Percentiles rank a stretch among this genome's conserved stretches.
phyloP scores from a whole-genome alignment of 2,888 invertebrate species.

The Prosopocoilus inquinatus region DNA sequence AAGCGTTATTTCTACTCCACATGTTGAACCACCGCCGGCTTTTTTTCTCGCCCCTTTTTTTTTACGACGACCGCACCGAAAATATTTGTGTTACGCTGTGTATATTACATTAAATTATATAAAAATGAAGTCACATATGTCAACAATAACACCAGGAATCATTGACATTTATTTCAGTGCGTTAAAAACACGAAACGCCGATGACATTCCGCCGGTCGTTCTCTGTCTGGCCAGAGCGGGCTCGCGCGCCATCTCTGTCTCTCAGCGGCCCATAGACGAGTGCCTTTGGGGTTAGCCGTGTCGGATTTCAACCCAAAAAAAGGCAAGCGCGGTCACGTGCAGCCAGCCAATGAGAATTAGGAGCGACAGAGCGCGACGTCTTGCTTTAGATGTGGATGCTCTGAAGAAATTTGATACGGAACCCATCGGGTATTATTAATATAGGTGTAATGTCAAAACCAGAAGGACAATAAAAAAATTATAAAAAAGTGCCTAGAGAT shows the following conservation, averaged over 20 bases:
- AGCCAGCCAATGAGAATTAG: conserved; percentile 10
- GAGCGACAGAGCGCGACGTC: too few relatives aligned
- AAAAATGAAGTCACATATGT: conserved; percentile 16
- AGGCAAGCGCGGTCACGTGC: conserved; percentile 12
- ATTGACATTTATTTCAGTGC: conserved; percentile 15
- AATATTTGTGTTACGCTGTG: conserved; percentile 9
- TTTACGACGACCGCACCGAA: conserved; percentile 4
- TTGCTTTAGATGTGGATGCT: too few relatives aligned
- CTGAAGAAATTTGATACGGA: too few relatives aligned
- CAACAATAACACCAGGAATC: conserved; percentile 18
- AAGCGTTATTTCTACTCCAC: too few relatives aligned
- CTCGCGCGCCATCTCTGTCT: neutral
- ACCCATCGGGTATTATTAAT: too few relatives aligned
- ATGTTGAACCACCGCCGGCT: neutral
- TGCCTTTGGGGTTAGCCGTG: conserved; percentile 2
- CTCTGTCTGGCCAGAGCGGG: neutral
- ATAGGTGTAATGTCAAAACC: too few relatives aligned
- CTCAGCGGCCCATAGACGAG: conserved; percentile 6
- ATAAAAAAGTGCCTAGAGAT: too few relatives aligned
- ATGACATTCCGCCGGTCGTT: conserved; percentile 6
- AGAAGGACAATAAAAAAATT: too few relatives aligned
- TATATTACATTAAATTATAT: conserved; percentile 15
- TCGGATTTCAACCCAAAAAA: conserved; percentile 10
- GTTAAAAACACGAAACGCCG: conserved; percentile 13
- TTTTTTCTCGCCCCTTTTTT: conserved; percentile 2